Base-by-base conservation (phyloP, 2,113 vertebrate species). In the Trogon surrucura region DNA sequence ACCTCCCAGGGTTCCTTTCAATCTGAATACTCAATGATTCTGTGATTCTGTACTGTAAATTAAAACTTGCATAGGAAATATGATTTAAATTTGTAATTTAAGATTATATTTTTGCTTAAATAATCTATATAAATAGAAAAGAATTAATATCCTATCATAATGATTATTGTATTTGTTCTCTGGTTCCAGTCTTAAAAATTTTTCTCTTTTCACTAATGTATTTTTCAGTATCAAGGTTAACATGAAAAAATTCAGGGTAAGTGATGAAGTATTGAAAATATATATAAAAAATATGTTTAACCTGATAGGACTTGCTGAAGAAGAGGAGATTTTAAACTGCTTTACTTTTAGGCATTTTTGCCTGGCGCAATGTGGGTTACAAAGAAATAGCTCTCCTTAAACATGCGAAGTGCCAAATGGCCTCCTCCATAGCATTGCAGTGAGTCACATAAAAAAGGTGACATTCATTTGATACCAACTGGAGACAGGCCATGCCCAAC, bases 141-240 rank as follows among this genome's bases (percentile, higher is more conserved):
- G 2, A 72, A 71, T 69, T 77, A 17, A 6, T 82, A 30, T 81
- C 14, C 65, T 81, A 66, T 64, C 23, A 51, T 56, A 69, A 38
- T 48, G 54, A 79, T 88, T 80, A 90, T 85, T 96, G 34, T 90
- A 90, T 96, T 92, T 95, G 67, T 80, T 44, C 8, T 90, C 25
- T 82, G 53, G 14, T 88, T 82, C 29, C 41, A 69, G 30, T 53
- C 29, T 64, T 79, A 85, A 72, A 95, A 64, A 36, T 36, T 57
- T 82, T 25, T 89, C 22, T 57, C 45, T 89, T 86, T 60, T 34
- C 57, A 89, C 20, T 79, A 81, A 62, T 6, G 2, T 73, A 4
- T 81, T 79, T 90, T 80, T 94, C 92, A 53, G 3, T 96, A 53
- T 56, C 0, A 9, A 85, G 38, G 80, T 86, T 74, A 78, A 79